Percentiles rank a stretch among this genome's conserved stretches.
Conservation (phyloP, 2,113 vertebrate genomes). For the Opisthocomus hoazin region DNA sequence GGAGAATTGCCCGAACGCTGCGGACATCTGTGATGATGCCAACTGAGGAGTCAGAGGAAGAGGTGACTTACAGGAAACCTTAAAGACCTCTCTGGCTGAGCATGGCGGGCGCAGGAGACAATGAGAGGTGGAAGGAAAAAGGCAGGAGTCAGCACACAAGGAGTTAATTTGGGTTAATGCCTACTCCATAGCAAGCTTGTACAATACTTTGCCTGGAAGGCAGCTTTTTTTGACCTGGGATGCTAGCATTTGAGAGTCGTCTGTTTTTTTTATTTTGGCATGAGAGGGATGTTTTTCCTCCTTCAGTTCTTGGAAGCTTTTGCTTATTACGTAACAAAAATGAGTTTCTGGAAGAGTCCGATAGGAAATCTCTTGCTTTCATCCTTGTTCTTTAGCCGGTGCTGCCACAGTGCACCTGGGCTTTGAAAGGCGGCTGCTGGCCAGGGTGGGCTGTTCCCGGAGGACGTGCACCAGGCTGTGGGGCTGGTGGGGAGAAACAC, state of each 20-base stretch:
- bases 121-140: not conserved
- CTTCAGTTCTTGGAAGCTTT: not conserved
- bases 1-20: not conserved
- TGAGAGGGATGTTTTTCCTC: not conserved
- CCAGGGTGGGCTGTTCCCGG: not conserved
- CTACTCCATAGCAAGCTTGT: not conserved
- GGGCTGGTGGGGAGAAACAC: not conserved
- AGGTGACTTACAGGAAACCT: not conserved
- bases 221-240: not conserved
- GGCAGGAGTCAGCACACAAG: rapidly evolving
- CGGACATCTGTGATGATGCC: not conserved
- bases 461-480: not conserved
- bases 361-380: not conserved
- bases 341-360: not conserved
- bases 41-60: no score
- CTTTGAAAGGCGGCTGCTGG: not conserved
- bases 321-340: not conserved
- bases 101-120: rapidly evolving
- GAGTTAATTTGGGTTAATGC: not conserved
- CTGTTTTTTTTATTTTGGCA: not conserved
- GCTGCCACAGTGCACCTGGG: not conserved
- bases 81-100: not conserved
- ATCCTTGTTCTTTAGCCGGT: not conserved
- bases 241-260: not conserved
- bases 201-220: not conserved